Base-by-base conservation (phyloP, 2,888 invertebrate species). In the Orchesellides sinensis region DNA sequence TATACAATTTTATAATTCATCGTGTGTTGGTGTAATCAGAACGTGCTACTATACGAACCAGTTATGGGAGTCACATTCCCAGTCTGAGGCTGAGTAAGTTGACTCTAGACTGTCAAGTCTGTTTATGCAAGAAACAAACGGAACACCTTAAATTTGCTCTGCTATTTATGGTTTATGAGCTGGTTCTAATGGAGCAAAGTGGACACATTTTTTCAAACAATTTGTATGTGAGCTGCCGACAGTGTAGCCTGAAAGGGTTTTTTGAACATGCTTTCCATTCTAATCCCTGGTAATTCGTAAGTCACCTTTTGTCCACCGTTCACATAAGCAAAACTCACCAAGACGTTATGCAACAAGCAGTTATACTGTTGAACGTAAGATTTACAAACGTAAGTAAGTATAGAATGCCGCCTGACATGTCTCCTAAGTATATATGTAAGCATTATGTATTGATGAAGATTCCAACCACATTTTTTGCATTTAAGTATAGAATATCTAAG, bases 131-230 rank as follows among this genome's bases (percentile, higher is more conserved):
- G 4, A 54, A n/a, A 27, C 49, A 49, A 19, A 35, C 21, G 63
- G 63, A 63, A 40, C 63, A 63, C 63, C 63, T 63, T 40, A 40
- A 29, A 63, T 40, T 40, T 35, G 63, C 63, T 40, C 21, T 40
- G 63, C 63, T 63, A 63, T 35, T 63, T 63, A 40, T 63, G 63
- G 63, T 63, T 63, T 63, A 63, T 23, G 63, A 63, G 40, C 63
- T 10, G 21, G 40, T 63, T 63, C 40, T 63, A 59, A 40, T 63
- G 63, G 63, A 63, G 40, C 40, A 40, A 63, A 49, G 63, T 63
- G 40, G 63, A 40, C 40, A 63, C 63, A 63, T 63, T 40, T 63
- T 63, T 40, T 40, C 10, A 32, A 40, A 40, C 40, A 63, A 63
- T 63, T 63, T 63, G 63, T 63, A 63, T 23, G 12, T 40, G 40